Conservation (phyloP, 2,113 vertebrate genomes). For the Callaeas wilsoni region DNA sequence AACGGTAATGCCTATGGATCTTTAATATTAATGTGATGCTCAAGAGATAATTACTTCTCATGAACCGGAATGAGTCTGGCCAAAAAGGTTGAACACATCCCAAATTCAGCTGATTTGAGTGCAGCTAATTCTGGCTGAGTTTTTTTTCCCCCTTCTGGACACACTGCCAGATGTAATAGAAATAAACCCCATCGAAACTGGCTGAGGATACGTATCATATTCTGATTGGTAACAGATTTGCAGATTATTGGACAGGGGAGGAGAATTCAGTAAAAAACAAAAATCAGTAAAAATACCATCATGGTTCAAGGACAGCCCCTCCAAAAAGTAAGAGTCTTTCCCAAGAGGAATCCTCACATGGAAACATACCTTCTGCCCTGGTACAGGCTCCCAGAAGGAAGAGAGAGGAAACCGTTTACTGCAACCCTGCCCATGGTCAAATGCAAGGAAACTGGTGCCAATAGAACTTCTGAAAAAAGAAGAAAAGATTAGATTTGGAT, state of each 20-base stretch:
- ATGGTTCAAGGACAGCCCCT: background rate
- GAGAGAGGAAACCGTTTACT: background rate
- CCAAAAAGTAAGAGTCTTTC: background rate
- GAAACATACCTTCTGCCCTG: background rate
- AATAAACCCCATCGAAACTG: slow-evolving; percentile 31
- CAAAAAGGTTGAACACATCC: slow-evolving; percentile 50
- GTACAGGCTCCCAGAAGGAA: background rate
- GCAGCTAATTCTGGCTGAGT: slow-evolving; percentile 33
- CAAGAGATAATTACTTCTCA: slow-evolving; percentile 62
- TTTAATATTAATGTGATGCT: slow-evolving; percentile 62
- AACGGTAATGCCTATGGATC: slow-evolving; percentile 41
- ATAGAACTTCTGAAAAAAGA: slow-evolving; percentile 6
- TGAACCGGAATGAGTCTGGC: slow-evolving; percentile 48
- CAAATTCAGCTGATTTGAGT: slow-evolving; percentile 49
- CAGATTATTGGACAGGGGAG: background rate
- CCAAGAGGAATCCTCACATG: background rate
- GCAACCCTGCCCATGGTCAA: background rate
- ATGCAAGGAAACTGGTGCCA: background rate
- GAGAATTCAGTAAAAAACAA: slow-evolving; percentile 4
- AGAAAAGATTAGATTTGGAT: background rate
- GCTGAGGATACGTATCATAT: slow-evolving; percentile 41
- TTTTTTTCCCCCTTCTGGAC: background rate
- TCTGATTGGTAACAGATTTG: slow-evolving; percentile 59
- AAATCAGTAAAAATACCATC: background rate
- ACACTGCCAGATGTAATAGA: slow-evolving; percentile 58